Conservation (phyloP, 2,797 vertebrate species). For the Danio choprae region DNA sequence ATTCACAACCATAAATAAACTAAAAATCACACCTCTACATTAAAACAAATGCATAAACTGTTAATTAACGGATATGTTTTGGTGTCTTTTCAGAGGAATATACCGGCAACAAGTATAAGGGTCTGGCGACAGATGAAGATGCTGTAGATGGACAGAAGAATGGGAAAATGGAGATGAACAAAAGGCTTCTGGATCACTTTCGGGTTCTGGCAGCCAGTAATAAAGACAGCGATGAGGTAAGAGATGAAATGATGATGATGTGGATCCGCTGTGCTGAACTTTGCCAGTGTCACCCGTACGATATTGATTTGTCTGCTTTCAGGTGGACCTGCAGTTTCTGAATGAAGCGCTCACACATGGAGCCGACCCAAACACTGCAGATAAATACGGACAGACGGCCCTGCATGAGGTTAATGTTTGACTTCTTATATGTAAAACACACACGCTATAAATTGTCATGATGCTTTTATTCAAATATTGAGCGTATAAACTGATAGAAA, state of each 20-base stretch:
- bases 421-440: neutral
- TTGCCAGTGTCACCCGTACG: neutral
- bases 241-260: neutral
- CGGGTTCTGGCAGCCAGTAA: constrained; percentile 66
- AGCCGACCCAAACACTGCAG: constrained; percentile 66
- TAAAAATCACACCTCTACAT: too few relatives aligned
- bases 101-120: constrained; percentile 62
- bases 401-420: constrained; percentile 67
- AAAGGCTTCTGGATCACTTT: constrained; percentile 72
- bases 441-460: neutral
- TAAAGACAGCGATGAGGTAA: constrained; percentile 69
- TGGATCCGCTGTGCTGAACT: neutral
- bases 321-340: constrained; percentile 66
- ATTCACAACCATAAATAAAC: too few relatives aligned
- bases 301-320: constrained; percentile 22
- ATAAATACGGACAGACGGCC: constrained; percentile 70
- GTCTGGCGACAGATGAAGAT: constrained; percentile 68
- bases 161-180: constrained; percentile 43
- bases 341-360: constrained; percentile 62
- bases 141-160: constrained; percentile 45
- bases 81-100: constrained; percentile 56
- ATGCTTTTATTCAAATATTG: neutral
- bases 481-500: neutral
- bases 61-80: too few relatives aligned
- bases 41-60: too few relatives aligned